Evolutionary conservation across 2,888 invertebrate genomes (phyloP), one percentile per base, ranked within the genome.

Genomic region (Melanchra persicariae): DNA sequence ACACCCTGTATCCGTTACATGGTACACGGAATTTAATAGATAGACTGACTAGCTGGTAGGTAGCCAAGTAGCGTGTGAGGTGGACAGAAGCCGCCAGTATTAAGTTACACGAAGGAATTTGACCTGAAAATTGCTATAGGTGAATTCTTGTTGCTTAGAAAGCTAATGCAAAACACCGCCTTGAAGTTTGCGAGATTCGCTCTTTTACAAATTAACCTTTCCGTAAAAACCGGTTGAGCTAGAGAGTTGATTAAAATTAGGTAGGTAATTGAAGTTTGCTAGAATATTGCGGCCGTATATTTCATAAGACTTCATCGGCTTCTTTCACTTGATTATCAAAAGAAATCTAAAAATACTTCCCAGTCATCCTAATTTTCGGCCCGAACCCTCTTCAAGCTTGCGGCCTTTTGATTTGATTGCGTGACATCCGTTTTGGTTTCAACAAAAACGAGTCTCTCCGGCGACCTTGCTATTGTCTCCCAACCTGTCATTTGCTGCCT

Each of bases 401-500:
- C 60, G 70, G 59, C 69, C 74, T 79, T 65, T 83, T 64, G 61
- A 72, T 69, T 84, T 81, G 84, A 81, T 82, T 84, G 87, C 86
- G 86, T 87, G 91, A 89, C 90, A 90, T 91, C 90, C 92, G 91
- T 85, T 87, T 77, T 68, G 71, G 74, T 67, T 81, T 63, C 59
- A 70, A 87, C 87, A 92, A 92, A 91, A 92, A 91, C 90, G 66
- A 79, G 89, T 87, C 90, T 87, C 86, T 58, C 67, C 81, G 61
- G 63, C 89, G 92, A 91, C 92, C 92, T 92, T 92, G 92, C 90
- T 86, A 90, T 92, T 91, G 92, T 92, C 86, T 90, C 83, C 67
- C 64, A 79, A 80, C 83, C 83, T 79, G 86, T 84, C 82, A 86
- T 81, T 84, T 72, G 66, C 70, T 74, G 70, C 65, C 69, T 87